Base-by-base conservation (phyloP, 2,797 vertebrate species). In the Schizothorax lantsangensis region DNA sequence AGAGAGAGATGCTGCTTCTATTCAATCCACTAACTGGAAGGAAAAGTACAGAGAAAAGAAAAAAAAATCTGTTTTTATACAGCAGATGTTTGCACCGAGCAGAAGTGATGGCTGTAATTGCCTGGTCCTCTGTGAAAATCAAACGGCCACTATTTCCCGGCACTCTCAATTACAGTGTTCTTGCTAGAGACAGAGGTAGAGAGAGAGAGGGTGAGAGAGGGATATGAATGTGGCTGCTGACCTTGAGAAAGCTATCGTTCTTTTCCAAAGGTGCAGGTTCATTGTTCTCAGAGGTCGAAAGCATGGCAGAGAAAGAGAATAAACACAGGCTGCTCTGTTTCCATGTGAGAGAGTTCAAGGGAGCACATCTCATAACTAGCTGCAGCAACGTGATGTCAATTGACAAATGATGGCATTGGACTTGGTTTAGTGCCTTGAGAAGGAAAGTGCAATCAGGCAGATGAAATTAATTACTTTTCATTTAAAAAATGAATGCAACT, bases 211-310 rank as follows among this genome's bases (percentile, higher is more conserved):
- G 52, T 12, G 52, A 57, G 74, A 88, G 52, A 75, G 66, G 77
- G 79, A 64, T 86, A 73, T 49, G 30, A 83, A 78, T 85, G 81
- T 87, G 74, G 74, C 73, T 73, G 79, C 87, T 91, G 92, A 94
- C 93, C 93, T 94, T 94, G 92, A 93, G 86, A 83, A 90, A 91
- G 85, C 78, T 83, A 85, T 88, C 84, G 66, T 64, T 90, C 80
- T 30, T 86, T 88, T 87, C 88, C 54, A 84, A 87, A 88, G 87
- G 75, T 87, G 88, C 81, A 88, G 88, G 86, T 90, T 87, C 80
- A 90, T 91, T 93, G 90, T 93, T 92, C 89, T 90, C 87, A 79
- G 87, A 43, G 14, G 87, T 83, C 23, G n/a, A 77, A 87, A 62
- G 69, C 49, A 71, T 81, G 84, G 78, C 71, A 83, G 87, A 71